These are phyloP conservation scores for Sthenelais limicola DNA, from an alignment of 2,888 invertebrate genomes.

Conservation along the genomic window DNA sequence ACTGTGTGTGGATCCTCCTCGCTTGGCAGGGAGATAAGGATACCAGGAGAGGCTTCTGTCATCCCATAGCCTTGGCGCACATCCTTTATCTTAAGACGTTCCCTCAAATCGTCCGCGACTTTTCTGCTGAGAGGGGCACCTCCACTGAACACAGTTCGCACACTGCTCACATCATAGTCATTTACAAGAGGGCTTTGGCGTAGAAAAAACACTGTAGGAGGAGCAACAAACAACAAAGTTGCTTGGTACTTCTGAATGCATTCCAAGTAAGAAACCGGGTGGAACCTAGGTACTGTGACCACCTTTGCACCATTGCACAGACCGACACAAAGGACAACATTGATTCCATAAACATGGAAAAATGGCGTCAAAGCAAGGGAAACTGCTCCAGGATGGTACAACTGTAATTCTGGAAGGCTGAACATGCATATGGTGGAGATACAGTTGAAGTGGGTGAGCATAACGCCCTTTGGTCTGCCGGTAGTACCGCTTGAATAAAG, in stretches of 20 bases:
- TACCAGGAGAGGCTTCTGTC: conserved; percentile 12
- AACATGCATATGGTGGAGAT: too few relatives aligned
- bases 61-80: conserved; percentile 27
- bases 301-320: conserved; percentile 4
- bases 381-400: conserved; percentile 1
- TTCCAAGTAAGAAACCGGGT: background rate
- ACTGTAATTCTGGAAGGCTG: conserved; percentile 1
- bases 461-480: too few relatives aligned
- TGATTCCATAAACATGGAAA: conserved; percentile 24
- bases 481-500: too few relatives aligned
- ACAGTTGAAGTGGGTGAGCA: too few relatives aligned
- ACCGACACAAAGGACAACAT: background rate
- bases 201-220: conserved; percentile 12
- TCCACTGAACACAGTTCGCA: conserved; percentile 3
- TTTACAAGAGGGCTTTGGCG: conserved; percentile 16
- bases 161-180: background rate
- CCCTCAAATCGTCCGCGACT: background rate
- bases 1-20: background rate
- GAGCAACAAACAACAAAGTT: background rate
- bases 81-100: background rate
- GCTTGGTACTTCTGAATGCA: conserved; percentile 10
- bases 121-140: conserved; percentile 1
- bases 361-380: background rate
- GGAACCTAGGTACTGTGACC: background rate
- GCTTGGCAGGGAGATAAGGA: background rate